These are phyloP conservation scores for Dicentrarchus labrax DNA, from an alignment of 2,113 vertebrate genomes.

Conservation along the genomic window DNA sequence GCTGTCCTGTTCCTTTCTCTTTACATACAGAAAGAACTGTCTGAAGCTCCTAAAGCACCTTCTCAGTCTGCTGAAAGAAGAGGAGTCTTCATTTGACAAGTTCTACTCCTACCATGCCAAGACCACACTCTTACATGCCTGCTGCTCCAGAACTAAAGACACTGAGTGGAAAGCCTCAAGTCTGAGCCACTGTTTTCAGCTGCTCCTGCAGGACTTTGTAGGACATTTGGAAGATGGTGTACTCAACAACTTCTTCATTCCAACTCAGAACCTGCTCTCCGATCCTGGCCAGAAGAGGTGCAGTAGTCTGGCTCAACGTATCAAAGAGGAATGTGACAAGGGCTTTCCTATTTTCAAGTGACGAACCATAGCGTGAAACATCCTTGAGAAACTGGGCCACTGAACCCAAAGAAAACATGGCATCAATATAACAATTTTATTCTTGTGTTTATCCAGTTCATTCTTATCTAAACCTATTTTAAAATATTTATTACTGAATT, in stretches of 20 bases:
- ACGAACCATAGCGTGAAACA: background rate
- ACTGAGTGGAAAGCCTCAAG: conserved; percentile 73
- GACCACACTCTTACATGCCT: conserved; percentile 87
- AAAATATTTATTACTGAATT: background rate
- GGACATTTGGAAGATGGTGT: conserved; percentile 57
- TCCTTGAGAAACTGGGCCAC: background rate
- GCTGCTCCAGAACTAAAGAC: conserved; percentile 77
- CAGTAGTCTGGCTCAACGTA: conserved; percentile 66
- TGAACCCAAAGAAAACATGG: background rate
- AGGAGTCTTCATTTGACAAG: conserved; percentile 75
- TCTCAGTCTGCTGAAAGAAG: conserved; percentile 84
- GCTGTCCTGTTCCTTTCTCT: background rate
- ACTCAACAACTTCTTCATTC: conserved; percentile 90
- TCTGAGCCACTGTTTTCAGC: conserved; percentile 83
- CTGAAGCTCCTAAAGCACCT: conserved; percentile 92
- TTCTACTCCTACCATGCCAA: conserved; percentile 90
- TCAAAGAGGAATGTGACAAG: conserved; percentile 76
- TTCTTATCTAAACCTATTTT: background rate
- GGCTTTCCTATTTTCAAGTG: conserved; percentile 84
- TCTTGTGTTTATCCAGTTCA: background rate
- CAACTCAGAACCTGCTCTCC: conserved; percentile 85
- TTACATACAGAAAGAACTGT: conserved; percentile 85
- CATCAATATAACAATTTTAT: background rate
- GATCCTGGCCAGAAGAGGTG: conserved; percentile 14
- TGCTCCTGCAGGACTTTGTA: conserved; percentile 81